Evolutionary conservation across 2,888 invertebrate genomes (phyloP), one percentile per base, ranked within the genome.

Genomic region (Margaritifera margaritifera): DNA sequence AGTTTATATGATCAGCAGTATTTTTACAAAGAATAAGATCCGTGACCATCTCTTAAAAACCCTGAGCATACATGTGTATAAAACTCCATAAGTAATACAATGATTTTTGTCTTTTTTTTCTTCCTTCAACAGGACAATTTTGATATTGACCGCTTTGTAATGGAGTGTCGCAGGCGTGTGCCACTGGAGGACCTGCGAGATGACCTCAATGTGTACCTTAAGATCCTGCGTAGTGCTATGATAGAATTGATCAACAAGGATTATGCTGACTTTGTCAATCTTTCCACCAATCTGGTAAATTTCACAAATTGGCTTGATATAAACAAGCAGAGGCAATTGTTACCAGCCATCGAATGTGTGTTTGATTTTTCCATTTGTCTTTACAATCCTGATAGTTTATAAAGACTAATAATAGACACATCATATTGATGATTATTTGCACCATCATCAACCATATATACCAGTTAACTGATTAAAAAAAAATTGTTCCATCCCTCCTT

Each of bases 231-330:
- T 80, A 93, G 95, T 71, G 95, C 97, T 20, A 97, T 99, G 96
- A 96, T 98, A 79, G 98, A 99, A 89, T 93, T 99, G 11, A 97
- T 99, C 80, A 99, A 99, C 91, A 96, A 96, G 88, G 98, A 99
- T 89, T 99, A 99, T 88, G 97, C 96, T 4, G 97, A 98, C 89
- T 99, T 99, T 91, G 97, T 99, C 8, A 97, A 97, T 91, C 92
- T 99, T 60, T 98, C 98, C 6, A 96, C 96, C 60, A 97, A 97
- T 89, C 92, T 99, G 80, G 97, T 91, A 77, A 83, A 78, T 72
- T 42, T n/a, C n/a, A n/a, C n/a, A n/a, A n/a, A n/a, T n/a, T n/a
- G n/a, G n/a, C n/a, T n/a, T n/a, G n/a, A n/a, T n/a, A n/a, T n/a
- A n/a, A n/a, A n/a, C n/a, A n/a, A n/a, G n/a, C n/a, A n/a, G n/a